Conservation (phyloP, 53 echinoderm and acorn worm species). For the Paracentrotus lividus region DNA sequence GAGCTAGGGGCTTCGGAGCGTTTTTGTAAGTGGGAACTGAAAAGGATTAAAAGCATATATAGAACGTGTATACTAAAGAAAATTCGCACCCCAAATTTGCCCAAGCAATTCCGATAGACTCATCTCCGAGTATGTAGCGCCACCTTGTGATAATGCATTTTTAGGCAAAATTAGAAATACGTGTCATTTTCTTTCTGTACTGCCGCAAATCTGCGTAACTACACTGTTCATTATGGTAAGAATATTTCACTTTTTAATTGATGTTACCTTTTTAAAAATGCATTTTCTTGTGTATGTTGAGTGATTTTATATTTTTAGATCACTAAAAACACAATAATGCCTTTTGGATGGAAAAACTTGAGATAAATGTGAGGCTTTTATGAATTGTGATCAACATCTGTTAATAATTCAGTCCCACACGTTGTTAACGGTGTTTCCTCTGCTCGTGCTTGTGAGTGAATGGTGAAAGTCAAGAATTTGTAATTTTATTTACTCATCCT, state of each 20-base stretch:
- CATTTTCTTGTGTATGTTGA: neutral
- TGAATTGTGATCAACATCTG: neutral
- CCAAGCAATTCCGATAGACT: too few species aligned
- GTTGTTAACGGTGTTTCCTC: neutral
- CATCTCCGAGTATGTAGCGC: conserved; percentile 11
- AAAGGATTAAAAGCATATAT: too few species aligned
- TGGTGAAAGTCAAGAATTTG: neutral
- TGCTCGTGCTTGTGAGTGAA: neutral
- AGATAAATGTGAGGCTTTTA: neutral
- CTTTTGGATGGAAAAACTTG: neutral
- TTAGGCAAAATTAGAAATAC: neutral
- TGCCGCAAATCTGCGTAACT: neutral
- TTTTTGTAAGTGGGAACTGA: too few species aligned
- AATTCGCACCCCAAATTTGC: too few species aligned
- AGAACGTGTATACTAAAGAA: too few species aligned
- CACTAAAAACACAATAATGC: neutral
- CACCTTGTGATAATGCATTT: neutral
- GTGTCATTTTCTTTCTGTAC: neutral
- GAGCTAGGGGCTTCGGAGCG: too few species aligned
- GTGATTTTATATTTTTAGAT: neutral
- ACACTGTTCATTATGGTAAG: conserved; percentile 6
- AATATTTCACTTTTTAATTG: neutral
- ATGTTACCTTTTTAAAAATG: neutral
- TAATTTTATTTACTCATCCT: neutral
- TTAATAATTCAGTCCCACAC: neutral